Conservation (phyloP, 2,113 vertebrate species). For the Phalacrocorax aristotelis region DNA sequence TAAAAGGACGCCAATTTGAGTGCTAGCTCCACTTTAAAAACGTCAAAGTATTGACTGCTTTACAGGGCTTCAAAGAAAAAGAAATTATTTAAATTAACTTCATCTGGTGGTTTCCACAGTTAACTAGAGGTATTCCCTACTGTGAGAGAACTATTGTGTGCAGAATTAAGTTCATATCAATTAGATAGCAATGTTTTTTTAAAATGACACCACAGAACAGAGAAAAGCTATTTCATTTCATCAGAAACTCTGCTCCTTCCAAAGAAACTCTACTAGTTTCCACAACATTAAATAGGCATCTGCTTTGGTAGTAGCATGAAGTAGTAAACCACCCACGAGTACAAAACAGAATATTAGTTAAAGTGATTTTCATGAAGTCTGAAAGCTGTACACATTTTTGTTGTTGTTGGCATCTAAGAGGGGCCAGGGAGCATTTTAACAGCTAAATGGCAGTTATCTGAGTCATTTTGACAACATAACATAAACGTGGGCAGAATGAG, state of each 20-base stretch:
- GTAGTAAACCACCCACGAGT: not conserved
- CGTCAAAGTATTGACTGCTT: not conserved
- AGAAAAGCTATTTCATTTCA: not conserved
- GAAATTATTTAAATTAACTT: not conserved
- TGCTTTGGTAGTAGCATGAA: not conserved
- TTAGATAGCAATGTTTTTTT: not conserved
- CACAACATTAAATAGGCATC: not conserved
- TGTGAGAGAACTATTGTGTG: not conserved
- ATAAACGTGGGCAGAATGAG: not conserved
- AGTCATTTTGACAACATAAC: not conserved
- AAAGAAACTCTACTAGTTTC: not conserved
- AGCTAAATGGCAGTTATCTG: not conserved
- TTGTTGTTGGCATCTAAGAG: not conserved
- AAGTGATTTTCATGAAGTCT: not conserved
- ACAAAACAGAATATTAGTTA: not conserved
- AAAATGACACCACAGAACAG: not conserved
- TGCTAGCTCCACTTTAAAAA: not conserved
- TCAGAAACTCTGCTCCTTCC: not conserved
- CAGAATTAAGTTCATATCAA: conserved; percentile 5
- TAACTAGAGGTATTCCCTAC: not conserved
- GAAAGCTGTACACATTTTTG: not conserved
- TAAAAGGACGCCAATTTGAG: not conserved
- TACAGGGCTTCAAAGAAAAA: not conserved
- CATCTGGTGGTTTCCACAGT: not conserved
- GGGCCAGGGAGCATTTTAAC: not conserved